Base-by-base conservation (phyloP, 2,888 invertebrate genomes). In the Lasiommata megera region DNA sequence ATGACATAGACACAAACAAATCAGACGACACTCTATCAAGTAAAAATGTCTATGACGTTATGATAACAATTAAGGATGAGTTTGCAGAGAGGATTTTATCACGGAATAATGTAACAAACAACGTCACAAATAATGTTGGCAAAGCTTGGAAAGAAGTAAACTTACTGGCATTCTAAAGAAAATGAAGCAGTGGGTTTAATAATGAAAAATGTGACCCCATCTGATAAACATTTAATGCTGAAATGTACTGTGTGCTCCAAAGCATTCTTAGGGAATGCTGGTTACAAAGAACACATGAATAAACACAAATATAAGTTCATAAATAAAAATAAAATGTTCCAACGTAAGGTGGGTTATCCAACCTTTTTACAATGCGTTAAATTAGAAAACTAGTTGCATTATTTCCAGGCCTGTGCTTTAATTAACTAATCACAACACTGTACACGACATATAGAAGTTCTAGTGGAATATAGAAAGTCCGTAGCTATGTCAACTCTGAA, bases 241-340 rank as follows among this genome's bases (percentile, higher is more conserved):
- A 46, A 46, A 31, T 46, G 46, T 11, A 11, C 8, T 0, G 7
- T 46, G 11, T 46, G 46, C 31, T 31, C 3, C 2, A 46, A 46
- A 34, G 46, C 3, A 16, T 46, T 46, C 16, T 16, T 11, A 3
- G 29, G 29, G 11, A 29, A 46, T 16, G 16, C 31, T 11, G 29
- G 31, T 9, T 46, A 16, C 31, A 46, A 34, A 16, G 31, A 29
- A 3, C 46, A 46, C 31, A 46, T 46, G 46, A 29, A 46, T 5
- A 46, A 46, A 31, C 46, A 46, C 12, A 31, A 46, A 31, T 43
- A 17, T n/a, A n/a, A n/a, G n/a, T n/a, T n/a, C n/a, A n/a, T n/a
- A n/a, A n/a, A n/a, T n/a, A n/a, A n/a, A n/a, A n/a, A n/a, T n/a
- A n/a, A n/a, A n/a, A n/a, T n/a, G n/a, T n/a, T n/a, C n/a, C n/a